These are phyloP conservation scores for Heliconius charithonia DNA, from an alignment of 2,888 invertebrate genomes.

Conservation along the genomic window DNA sequence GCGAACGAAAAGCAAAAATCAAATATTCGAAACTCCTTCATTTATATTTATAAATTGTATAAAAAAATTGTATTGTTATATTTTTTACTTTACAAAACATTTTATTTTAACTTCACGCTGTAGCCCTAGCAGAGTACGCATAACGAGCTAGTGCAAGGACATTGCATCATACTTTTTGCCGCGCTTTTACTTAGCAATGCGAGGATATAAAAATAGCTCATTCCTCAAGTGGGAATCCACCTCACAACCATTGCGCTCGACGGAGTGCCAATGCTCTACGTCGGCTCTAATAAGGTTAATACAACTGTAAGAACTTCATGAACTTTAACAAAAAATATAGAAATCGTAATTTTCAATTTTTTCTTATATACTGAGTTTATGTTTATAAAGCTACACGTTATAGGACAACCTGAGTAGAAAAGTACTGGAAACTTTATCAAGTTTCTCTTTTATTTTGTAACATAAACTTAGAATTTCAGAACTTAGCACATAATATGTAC, in stretches of 20 bases:
- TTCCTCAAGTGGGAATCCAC: neutral
- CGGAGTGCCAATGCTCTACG: neutral
- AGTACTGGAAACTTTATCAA: neutral
- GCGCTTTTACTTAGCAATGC: neutral
- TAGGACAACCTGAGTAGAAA: neutral
- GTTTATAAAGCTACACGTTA: neutral
- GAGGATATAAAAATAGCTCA: no score
- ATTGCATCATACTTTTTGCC: neutral
- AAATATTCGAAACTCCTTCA: constrained; percentile 20
- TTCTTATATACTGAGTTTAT: neutral
- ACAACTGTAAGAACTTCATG: neutral
- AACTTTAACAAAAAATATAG: neutral
- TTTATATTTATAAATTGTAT: constrained; percentile 5
- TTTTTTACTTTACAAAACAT: neutral
- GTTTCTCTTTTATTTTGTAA: neutral
- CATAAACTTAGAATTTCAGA: neutral
- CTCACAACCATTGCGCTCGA: neutral
- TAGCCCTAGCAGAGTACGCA: no score
- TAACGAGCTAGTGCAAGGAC: neutral
- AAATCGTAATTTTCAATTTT: neutral
- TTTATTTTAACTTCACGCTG: neutral
- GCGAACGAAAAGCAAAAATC: constrained; percentile 28
- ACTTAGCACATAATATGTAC: neutral
- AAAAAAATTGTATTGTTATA: neutral
- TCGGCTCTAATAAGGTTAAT: neutral